Conservation (phyloP, 2,888 invertebrate species). For the Phortica okadai region DNA sequence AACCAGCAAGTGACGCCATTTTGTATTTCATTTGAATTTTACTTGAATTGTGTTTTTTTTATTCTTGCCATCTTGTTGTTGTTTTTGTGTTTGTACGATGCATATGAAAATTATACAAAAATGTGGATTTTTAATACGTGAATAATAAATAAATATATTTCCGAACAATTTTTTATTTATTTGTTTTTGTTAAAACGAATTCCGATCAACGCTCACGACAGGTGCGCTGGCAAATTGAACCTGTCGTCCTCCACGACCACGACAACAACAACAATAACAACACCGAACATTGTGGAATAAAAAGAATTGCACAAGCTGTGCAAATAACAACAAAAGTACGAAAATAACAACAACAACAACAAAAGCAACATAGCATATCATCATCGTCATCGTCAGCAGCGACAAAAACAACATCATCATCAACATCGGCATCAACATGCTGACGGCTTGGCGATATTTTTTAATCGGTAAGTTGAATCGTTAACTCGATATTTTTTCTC, state of each 20-base stretch:
- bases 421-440: constrained; percentile 33
- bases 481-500: neutral
- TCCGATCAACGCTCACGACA: no score
- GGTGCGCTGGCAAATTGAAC: no score
- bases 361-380: constrained; percentile 7
- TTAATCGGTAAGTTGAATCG: constrained; percentile 65
- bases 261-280: no score
- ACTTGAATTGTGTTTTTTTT: constrained; percentile 25
- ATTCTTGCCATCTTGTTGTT: constrained; percentile 1
- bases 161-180: neutral
- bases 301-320: neutral
- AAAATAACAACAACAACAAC: constrained; percentile 34
- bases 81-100: constrained; percentile 15
- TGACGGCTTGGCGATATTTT: constrained; percentile 59
- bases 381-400: constrained; percentile 29
- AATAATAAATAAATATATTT: neutral
- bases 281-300: no score
- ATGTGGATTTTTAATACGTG: constrained; percentile 16
- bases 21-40: constrained; percentile 54
- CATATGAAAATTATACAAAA: neutral
- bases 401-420: constrained; percentile 5
- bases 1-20: constrained; percentile 48
- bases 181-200: neutral
- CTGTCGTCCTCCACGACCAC: no score
- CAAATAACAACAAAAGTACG: neutral